These are phyloP conservation scores for Zosterops japonicus DNA, from an alignment of 2,113 vertebrate genomes.

Conservation along the genomic window DNA sequence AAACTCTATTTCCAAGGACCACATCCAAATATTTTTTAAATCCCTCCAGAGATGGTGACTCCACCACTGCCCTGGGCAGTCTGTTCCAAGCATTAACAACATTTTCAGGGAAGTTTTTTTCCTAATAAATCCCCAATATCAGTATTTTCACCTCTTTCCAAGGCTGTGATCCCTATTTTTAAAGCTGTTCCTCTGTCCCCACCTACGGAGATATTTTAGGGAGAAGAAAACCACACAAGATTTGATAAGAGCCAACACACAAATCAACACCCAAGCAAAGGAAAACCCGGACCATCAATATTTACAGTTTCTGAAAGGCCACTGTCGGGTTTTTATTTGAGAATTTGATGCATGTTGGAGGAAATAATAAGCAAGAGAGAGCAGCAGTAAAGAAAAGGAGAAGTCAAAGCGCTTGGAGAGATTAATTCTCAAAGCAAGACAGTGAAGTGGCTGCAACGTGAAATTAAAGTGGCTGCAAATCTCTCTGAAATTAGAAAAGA, in stretches of 20 bases:
- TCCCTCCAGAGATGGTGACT: not conserved
- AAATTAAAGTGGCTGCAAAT: not conserved
- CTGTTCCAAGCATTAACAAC: not conserved
- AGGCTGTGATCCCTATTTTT: not conserved
- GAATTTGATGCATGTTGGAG: not conserved
- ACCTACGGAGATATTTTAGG: not conserved
- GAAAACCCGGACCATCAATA: not conserved
- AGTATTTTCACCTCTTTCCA: not conserved
- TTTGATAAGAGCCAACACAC: not conserved
- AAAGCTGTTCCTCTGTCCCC: not conserved
- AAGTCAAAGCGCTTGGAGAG: not conserved
- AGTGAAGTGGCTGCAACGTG: not conserved
- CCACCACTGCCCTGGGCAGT: no score
- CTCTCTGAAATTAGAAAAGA: not conserved
- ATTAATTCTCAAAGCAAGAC: conserved; percentile 20
- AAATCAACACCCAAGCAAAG: not conserved
- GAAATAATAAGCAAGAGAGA: not conserved
- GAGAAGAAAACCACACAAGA: not conserved
- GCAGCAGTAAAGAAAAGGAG: conserved; percentile 15
- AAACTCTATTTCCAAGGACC: not conserved
- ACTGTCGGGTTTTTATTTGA: not conserved
- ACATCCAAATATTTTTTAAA: not conserved
- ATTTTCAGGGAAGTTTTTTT: not conserved
- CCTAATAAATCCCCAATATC: not conserved
- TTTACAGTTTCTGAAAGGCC: not conserved